Evolutionary conservation across 2,113 vertebrate species (phyloP).

Genomic region (Ammospiza nelsoni): DNA sequence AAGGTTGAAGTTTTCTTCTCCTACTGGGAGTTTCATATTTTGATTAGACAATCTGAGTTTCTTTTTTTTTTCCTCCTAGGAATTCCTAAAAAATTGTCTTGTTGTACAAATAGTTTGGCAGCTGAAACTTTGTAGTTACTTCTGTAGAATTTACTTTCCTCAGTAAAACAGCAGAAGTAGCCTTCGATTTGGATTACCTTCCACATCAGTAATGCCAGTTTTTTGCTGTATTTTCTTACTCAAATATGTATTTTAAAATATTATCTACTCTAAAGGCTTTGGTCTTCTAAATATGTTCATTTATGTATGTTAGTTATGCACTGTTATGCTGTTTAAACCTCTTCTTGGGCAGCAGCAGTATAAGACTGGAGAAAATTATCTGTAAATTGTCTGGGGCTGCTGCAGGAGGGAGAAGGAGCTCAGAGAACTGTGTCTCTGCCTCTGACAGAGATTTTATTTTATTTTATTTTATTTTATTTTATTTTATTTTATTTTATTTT

Average conservation of each 20-base stretch:
- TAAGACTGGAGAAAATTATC: background rate
- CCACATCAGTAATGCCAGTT: background rate
- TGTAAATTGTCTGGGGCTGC: background rate
- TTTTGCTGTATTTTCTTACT: background rate
- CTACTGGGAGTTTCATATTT: conserved; percentile 49
- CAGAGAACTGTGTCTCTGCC: too few relatives aligned
- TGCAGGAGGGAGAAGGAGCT: too few relatives aligned
- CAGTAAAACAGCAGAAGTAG: background rate
- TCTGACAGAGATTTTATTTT: too few relatives aligned
- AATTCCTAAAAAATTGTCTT: background rate
- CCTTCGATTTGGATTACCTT: background rate
- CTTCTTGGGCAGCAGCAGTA: background rate
- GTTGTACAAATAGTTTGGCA: background rate
- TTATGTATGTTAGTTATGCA: background rate
- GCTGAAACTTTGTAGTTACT: background rate
- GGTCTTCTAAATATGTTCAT: background rate
- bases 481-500: too few relatives aligned
- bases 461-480: too few relatives aligned
- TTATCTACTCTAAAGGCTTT: background rate
- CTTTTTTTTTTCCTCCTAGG: background rate
- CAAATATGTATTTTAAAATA: background rate
- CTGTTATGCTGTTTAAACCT: background rate
- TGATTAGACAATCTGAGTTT: background rate
- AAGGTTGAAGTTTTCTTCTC: conserved; percentile 47
- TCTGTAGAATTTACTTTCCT: background rate